Conservation (phyloP, 2,113 vertebrate species). For the Enhydra lutris region DNA sequence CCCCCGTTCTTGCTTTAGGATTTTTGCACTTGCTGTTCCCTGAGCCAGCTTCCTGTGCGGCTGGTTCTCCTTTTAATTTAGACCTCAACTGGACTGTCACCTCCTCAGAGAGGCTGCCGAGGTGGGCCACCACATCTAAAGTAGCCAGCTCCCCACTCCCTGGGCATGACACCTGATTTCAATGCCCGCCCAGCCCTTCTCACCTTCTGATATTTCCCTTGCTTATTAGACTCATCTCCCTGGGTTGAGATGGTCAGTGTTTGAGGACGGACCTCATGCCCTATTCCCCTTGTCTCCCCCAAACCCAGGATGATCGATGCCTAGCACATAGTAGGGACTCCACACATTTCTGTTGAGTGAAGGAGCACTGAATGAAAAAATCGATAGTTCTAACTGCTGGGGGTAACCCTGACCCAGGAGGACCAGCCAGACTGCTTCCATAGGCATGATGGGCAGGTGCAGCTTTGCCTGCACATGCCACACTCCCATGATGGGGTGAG, state of each 20-base stretch:
- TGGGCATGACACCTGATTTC: not conserved
- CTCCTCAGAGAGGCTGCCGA: not conserved
- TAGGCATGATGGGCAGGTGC: fast-evolving
- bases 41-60: not conserved
- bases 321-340: not conserved
- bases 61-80: not conserved
- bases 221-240: not conserved
- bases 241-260: no score
- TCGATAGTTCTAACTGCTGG: not conserved
- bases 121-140: not conserved
- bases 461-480: fast-evolving
- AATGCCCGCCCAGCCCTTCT: not conserved
- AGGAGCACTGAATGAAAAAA: fast-evolving
- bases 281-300: not conserved
- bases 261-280: not conserved
- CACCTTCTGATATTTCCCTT: not conserved
- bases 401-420: not conserved
- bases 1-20: not conserved
- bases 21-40: not conserved
- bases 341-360: not conserved
- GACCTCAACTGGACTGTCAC: not conserved
- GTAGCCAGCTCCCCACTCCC: not conserved
- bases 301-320: fast-evolving
- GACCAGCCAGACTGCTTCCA: fast-evolving
- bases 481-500: fast-evolving